These are phyloP conservation scores for Dryadula phaetusa DNA, from an alignment of 2,888 invertebrate genomes.

Conservation along the genomic window DNA sequence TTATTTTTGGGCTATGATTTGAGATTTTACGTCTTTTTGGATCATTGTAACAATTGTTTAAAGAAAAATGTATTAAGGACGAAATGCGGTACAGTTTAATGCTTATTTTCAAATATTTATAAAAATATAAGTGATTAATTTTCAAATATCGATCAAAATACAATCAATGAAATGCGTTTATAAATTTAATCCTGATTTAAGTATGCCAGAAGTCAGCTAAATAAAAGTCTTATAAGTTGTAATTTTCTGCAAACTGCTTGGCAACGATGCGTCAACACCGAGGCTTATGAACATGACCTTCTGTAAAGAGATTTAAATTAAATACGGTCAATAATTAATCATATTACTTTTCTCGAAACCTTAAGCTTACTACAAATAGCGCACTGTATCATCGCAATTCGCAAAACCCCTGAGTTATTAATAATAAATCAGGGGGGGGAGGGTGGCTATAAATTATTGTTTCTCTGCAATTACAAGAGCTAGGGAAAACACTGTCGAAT, in stretches of 20 bases:
- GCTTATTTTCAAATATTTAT: too few species aligned
- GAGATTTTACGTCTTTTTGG: neutral
- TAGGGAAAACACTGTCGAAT: neutral
- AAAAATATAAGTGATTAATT: too few species aligned
- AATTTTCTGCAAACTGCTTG: slow-evolving; percentile 16
- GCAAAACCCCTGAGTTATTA: neutral
- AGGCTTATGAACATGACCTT: slow-evolving; percentile 35
- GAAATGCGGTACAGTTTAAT: too few species aligned
- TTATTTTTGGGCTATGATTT: neutral
- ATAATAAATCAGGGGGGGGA: too few species aligned
- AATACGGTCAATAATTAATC: slow-evolving; percentile 25
- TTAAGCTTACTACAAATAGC: neutral
- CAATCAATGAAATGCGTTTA: too few species aligned
- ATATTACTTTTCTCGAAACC: slow-evolving; percentile 18
- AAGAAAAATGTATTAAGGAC: neutral
- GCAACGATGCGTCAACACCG: slow-evolving; percentile 38
- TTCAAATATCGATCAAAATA: too few species aligned
- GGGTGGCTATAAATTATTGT: neutral
- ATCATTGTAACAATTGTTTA: too few species aligned
- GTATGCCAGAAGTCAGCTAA: slow-evolving; percentile 18
- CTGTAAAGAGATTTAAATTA: slow-evolving; percentile 32
- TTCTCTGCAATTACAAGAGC: neutral
- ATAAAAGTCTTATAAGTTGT: slow-evolving; percentile 32
- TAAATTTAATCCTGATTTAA: neutral
- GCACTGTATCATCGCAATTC: slow-evolving; percentile 14